Percentiles rank a stretch among this genome's conserved stretches.
Evolutionary conservation across 2,797 vertebrate genomes (phyloP).

Genomic region (Lepilemur ruficaudatus): DNA sequence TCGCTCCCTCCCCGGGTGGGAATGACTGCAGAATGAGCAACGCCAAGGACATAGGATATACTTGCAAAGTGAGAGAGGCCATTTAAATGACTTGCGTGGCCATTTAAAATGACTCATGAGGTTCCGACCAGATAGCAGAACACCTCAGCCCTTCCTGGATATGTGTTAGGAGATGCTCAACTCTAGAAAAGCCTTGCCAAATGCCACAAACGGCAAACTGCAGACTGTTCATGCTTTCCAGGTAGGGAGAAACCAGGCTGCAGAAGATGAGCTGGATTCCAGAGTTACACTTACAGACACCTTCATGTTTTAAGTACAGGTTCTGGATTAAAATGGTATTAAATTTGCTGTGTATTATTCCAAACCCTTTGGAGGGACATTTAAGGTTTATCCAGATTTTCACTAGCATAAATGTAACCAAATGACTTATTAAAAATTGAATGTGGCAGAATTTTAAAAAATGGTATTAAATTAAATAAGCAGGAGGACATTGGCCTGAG

Average conservation of each 20-base stretch:
- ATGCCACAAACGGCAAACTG: neutral
- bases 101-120: constrained; percentile 53
- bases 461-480: neutral
- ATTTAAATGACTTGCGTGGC: too few relatives aligned
- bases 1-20: neutral
- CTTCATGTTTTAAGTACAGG: neutral
- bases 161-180: neutral
- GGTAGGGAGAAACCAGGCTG: neutral
- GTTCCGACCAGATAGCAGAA: constrained; percentile 9
- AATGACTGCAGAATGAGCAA: constrained; percentile 55
- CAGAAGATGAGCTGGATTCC: neutral
- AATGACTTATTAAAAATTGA: neutral
- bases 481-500: neutral
- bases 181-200: constrained; percentile 31
- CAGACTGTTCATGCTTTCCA: neutral
- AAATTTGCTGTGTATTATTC: neutral
- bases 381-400: neutral
- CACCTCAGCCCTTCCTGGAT: neutral
- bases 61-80: neutral
- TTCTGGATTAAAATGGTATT: neutral
- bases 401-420: neutral
- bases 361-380: neutral
- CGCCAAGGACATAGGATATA: neutral
- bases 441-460: neutral
- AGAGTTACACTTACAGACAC: neutral